phyloP scores from a whole-genome alignment of 2,888 invertebrate genomes.

The Noctuana brunneofusca region DNA sequence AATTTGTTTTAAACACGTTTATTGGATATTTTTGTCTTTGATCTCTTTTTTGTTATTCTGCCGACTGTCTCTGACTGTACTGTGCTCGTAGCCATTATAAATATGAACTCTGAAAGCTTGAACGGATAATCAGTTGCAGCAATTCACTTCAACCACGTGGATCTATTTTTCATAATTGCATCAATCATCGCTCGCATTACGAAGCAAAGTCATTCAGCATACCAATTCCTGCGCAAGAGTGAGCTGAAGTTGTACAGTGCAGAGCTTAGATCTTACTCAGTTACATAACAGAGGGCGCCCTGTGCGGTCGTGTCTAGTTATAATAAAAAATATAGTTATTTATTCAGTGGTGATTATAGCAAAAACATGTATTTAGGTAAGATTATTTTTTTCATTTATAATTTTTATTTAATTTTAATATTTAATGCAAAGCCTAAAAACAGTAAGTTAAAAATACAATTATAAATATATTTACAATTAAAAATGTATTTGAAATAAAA shows the following conservation, averaged over 20 bases:
- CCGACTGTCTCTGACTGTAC: not conserved
- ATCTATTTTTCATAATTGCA: constrained; percentile 17
- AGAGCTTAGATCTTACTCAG: constrained; percentile 44
- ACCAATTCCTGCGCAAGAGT: constrained; percentile 32
- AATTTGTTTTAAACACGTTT: too few species aligned
- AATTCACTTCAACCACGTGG: not conserved
- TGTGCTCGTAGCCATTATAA: not conserved
- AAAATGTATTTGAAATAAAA: too few species aligned
- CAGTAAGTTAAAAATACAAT: not conserved
- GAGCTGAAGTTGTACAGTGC: constrained; percentile 28
- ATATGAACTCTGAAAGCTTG: constrained; percentile 1
- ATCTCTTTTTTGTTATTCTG: not conserved
- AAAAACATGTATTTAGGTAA: constrained; percentile 44
- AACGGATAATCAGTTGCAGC: not conserved
- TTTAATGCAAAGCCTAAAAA: too few species aligned
- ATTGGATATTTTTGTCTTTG: too few species aligned
- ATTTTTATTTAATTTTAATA: constrained; percentile 10
- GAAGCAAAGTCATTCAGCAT: not conserved
- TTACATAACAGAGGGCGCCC: constrained; percentile 57
- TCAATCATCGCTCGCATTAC: constrained; percentile 2
- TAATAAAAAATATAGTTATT: constrained; percentile 16
- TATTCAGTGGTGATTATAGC: constrained; percentile 14
- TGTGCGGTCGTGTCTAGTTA: constrained; percentile 45
- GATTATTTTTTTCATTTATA: constrained; percentile 32
- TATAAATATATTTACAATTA: not conserved